phyloP scores from a whole-genome alignment of 2,888 invertebrate species.

The Drosophila kanekoi region DNA sequence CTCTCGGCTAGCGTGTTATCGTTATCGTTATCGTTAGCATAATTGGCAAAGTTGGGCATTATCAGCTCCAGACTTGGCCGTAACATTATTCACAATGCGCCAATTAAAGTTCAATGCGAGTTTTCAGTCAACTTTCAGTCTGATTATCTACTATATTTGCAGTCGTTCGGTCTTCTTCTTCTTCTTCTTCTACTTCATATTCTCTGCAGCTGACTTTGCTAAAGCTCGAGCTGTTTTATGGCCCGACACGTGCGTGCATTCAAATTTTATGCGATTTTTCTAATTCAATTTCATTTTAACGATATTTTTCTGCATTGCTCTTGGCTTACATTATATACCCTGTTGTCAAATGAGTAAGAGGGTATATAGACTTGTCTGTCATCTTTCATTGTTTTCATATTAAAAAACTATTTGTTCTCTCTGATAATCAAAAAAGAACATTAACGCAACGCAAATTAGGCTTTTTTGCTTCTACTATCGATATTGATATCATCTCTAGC shows the following conservation, averaged over 20 bases:
- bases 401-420: too few relatives aligned
- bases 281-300: constrained; percentile 70
- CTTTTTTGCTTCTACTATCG: too few relatives aligned
- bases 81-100: constrained; percentile 21
- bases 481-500: too few relatives aligned
- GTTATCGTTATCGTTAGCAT: constrained; percentile 61
- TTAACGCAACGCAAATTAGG: too few relatives aligned
- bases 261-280: constrained; percentile 66
- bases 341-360: not conserved
- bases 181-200: too few relatives aligned
- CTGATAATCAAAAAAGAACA: too few relatives aligned
- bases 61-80: constrained; percentile 29
- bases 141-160: constrained; percentile 38
- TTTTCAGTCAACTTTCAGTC: constrained; percentile 14
- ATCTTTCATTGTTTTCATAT: too few relatives aligned
- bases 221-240: constrained; percentile 21
- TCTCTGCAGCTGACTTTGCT: not conserved
- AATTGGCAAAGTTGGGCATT: constrained; percentile 65
- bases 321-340: constrained; percentile 20
- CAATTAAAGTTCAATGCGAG: constrained; percentile 43
- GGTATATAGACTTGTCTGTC: not conserved
- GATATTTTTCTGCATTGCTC: constrained; percentile 55
- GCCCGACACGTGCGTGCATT: constrained; percentile 48
- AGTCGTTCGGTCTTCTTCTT: not conserved
- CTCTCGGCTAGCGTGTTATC: not conserved